Percentiles rank a stretch among this genome's conserved stretches.
These are phyloP conservation scores for Caenorhabditis sp. DNA, from an alignment of 2,888 invertebrate genomes.

Conservation along the genomic window DNA sequence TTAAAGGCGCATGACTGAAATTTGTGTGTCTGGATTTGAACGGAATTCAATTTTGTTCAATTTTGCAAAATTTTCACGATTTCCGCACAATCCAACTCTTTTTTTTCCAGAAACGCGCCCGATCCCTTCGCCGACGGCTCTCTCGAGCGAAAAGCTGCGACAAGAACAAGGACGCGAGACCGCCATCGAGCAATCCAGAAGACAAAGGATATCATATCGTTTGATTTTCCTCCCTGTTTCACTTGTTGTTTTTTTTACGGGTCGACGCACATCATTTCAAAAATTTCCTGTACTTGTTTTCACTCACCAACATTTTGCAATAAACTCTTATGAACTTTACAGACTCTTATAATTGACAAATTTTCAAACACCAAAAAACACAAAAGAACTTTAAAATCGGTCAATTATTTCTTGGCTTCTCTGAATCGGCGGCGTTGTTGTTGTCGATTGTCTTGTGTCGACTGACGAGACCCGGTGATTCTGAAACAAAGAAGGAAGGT, in stretches of 20 bases:
- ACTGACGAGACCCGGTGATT: conserved; percentile 50
- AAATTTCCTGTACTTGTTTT: background rate
- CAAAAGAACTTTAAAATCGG: conserved; percentile 1
- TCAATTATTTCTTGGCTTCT: conserved; percentile 12
- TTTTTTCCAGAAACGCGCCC: conserved; percentile 74
- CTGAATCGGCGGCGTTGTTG: conserved; percentile 28
- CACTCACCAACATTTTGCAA: conserved; percentile 5
- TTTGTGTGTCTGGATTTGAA: too few relatives aligned
- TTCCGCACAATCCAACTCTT: background rate
- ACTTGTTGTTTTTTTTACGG: conserved; percentile 20
- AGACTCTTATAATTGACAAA: background rate
- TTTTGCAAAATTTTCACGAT: too few relatives aligned
- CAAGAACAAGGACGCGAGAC: conserved; percentile 61
- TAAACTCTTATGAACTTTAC: conserved; percentile 3
- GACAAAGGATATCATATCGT: conserved; percentile 74
- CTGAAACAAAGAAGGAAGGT: conserved; percentile 28
- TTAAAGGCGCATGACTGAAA: too few relatives aligned
- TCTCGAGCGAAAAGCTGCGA: conserved; percentile 76
- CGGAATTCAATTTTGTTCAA: too few relatives aligned
- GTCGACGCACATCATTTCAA: conserved; percentile 32
- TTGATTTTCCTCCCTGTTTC: conserved; percentile 29
- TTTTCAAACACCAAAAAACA: background rate
- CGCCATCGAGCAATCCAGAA: conserved; percentile 56
- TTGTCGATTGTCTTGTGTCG: background rate
- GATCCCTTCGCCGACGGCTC: conserved; percentile 74